Evolutionary conservation across 2,113 vertebrate species (phyloP).

Genomic region (Dipodomys stephensi): DNA sequence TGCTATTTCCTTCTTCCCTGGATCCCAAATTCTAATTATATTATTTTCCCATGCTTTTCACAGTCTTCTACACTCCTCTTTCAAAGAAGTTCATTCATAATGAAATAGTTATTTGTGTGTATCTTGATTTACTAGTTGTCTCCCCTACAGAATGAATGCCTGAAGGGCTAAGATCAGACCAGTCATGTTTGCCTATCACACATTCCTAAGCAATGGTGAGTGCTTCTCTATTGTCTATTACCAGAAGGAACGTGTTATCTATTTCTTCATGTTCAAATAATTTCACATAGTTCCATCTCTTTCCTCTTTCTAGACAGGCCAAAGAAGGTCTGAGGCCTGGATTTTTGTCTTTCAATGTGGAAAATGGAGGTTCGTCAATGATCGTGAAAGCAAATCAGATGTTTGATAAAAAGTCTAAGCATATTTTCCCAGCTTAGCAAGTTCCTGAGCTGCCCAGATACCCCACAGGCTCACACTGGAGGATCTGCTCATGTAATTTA

Average conservation of each 20-base stretch:
- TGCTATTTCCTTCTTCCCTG: background rate
- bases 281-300: background rate
- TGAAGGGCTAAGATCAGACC: background rate
- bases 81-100: background rate
- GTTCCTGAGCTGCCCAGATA: slow-evolving; percentile 22
- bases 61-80: background rate
- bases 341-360: background rate
- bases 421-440: slow-evolving; percentile 14
- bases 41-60: background rate
- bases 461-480: background rate
- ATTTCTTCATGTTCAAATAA: slow-evolving; percentile 19
- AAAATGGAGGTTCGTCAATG: background rate
- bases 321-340: background rate
- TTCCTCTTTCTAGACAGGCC: background rate
- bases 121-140: background rate
- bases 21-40: background rate
- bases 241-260: background rate
- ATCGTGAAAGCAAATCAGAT: background rate
- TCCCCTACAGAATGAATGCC: background rate
- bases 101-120: background rate
- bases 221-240: background rate
- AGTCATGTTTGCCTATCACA: background rate
- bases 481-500: slow-evolving; percentile 10
- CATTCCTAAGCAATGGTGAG: background rate
- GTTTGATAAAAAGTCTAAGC: background rate